Evolutionary conservation across 2,797 vertebrate species (phyloP), one percentile per base, ranked within the genome.

Genomic region (Cyprinella venusta): DNA sequence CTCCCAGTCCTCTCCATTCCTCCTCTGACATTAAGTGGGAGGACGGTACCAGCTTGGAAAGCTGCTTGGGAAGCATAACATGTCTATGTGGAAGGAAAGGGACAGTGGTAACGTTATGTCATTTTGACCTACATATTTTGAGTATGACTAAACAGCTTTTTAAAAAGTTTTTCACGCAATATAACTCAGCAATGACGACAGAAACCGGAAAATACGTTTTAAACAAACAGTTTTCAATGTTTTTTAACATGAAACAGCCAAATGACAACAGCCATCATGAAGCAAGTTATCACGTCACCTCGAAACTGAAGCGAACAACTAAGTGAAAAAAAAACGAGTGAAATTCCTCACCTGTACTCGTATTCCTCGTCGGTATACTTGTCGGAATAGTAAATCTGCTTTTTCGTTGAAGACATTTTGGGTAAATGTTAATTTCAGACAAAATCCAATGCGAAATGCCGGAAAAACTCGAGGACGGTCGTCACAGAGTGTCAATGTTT

Each of bases 341-440:
- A 42, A 59, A 63, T n/a, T 9, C 72, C 79, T 84, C 81, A 95
- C 95, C 95, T 95, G 92, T 96, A 96, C 84, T 96, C 95, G 78
- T 92, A 95, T 68, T 94, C 92, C 8, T 96, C 94, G 21, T 96
- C 95, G 48, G 88, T 93, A 90, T 96, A 96, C 86, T 95, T 96
- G 83, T 96, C 94, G 1, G 95, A 96, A 64, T 96, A 96, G 89
- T 93, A 93, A 86, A 95, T 96, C 72, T 94, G 93, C 82, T 94
- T 95, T 68, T 95, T 94, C 15, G 94, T 33, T 16, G 82, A 71
- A 78, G 82, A 94, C 94, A 95, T 95, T 48, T 8, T 52, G 5
- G 87, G 91, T 19, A 40, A 79, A 40, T 26, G 18, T 2, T 2
- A 48, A 64, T 12, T 36, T 1, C 4, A 16, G 40, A 19, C 50